These are phyloP conservation scores for Arenaria interpres DNA, from an alignment of 2,113 vertebrate genomes.

Conservation along the genomic window DNA sequence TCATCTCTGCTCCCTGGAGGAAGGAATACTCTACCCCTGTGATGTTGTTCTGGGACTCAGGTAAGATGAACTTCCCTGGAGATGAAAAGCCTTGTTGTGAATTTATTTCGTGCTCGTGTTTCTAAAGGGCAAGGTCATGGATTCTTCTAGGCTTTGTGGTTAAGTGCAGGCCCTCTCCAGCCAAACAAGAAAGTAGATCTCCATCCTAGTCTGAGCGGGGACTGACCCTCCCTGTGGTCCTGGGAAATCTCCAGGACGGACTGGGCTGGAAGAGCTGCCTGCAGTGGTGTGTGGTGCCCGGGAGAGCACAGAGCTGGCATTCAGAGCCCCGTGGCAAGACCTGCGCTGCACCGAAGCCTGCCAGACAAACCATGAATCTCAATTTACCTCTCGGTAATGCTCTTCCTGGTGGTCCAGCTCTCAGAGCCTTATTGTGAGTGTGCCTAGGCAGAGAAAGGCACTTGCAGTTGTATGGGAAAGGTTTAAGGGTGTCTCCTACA, in stretches of 20 bases:
- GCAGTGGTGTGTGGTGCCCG: neutral
- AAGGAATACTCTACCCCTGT: neutral
- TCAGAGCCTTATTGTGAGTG: neutral
- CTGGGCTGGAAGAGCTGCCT: neutral
- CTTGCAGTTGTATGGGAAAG: neutral
- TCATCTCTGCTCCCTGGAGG: rapidly evolving
- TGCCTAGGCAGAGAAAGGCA: neutral
- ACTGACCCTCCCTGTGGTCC: neutral
- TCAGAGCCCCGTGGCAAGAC: neutral
- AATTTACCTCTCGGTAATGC: neutral
- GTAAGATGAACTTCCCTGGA: neutral
- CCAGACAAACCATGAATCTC: neutral
- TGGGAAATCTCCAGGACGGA: neutral
- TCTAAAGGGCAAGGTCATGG: neutral
- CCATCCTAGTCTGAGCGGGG: neutral
- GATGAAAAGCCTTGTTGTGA: neutral
- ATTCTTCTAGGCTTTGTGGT: neutral
- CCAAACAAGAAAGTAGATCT: neutral
- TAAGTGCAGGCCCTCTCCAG: neutral
- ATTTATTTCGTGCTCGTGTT: neutral
- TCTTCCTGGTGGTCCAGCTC: neutral
- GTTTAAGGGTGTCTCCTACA: neutral
- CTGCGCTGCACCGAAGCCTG: neutral
- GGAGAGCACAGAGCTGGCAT: neutral
- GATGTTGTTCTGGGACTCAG: neutral